A percentile compares a stretch with the other conserved stretches of the same genome.
Conservation (phyloP, 1,140 invertebrate genomes). For the Pseudobourletiella spinata region DNA sequence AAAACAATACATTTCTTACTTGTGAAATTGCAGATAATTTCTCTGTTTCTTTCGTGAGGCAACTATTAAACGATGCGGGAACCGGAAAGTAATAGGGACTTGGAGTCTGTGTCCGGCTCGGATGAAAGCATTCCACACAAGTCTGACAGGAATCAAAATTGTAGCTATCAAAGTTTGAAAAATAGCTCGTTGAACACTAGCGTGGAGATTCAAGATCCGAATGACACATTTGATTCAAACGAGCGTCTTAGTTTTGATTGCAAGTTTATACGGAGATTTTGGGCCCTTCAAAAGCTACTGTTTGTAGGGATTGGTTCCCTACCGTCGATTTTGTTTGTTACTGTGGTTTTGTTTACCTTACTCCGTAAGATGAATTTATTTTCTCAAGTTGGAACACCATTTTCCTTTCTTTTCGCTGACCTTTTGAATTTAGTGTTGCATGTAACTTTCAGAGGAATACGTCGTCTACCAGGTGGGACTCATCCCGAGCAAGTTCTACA, state of each 20-base stretch:
- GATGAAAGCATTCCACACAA: background rate
- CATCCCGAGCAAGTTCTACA: slow-evolving; percentile 47
- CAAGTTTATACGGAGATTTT: slow-evolving; percentile 41
- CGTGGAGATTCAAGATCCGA: background rate
- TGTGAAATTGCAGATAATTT: too few relatives aligned
- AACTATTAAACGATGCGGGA: too few relatives aligned
- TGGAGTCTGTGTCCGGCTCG: background rate
- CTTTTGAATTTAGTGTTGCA: background rate
- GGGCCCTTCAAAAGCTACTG: slow-evolving; percentile 39
- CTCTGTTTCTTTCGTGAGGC: too few relatives aligned
- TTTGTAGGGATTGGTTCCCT: slow-evolving; percentile 40
- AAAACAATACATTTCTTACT: too few relatives aligned
- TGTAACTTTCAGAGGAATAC: slow-evolving; percentile 43
- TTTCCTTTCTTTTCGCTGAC: background rate
- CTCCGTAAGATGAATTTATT: slow-evolving; percentile 37
- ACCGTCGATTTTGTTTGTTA: slow-evolving; percentile 39
- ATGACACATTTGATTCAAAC: slow-evolving; percentile 5
- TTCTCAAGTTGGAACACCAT: too few relatives aligned
- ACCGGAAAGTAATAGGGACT: too few relatives aligned
- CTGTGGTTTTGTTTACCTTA: slow-evolving; percentile 40
- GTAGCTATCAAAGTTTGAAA: slow-evolving; percentile 6
- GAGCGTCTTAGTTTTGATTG: slow-evolving; percentile 37
- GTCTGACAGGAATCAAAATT: background rate
- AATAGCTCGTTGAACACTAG: background rate
- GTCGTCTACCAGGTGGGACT: slow-evolving; percentile 48